A percentile compares a stretch with the other conserved stretches of the same genome.
Conservation (phyloP, 2,888 invertebrate species). For the Schrankia costaestrigalis region DNA sequence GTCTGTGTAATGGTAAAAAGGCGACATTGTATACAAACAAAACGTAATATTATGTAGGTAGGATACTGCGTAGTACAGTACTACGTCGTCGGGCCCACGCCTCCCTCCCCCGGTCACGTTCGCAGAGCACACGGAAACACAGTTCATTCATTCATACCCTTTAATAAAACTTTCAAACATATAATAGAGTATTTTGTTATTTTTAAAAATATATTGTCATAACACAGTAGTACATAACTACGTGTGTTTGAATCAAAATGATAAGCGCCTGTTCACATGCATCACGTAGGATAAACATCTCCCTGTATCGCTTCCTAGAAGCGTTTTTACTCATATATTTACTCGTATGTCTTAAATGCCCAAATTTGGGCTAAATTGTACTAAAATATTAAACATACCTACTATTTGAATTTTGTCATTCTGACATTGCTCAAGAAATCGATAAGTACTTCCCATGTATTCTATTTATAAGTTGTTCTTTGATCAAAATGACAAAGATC, state of each 20-base stretch:
- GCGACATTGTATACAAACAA: conserved; percentile 33
- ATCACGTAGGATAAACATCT: too few species aligned
- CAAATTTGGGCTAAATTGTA: too few species aligned
- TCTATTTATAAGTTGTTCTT: too few species aligned
- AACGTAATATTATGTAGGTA: conserved; percentile 12
- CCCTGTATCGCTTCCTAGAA: too few species aligned
- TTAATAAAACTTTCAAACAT: conserved; percentile 40
- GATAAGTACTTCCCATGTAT: too few species aligned
- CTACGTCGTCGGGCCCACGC: conserved; percentile 30
- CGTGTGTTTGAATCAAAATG: conserved; percentile 6
- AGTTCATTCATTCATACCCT: conserved; percentile 43
- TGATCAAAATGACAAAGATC: too few species aligned
- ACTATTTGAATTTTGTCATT: too few species aligned
- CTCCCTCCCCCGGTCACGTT: conserved; percentile 22
- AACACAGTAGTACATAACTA: conserved; percentile 11
- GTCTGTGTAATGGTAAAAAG: conserved; percentile 1
- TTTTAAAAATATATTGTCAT: conserved; percentile 16
- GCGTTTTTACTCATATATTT: too few species aligned
- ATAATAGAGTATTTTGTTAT: conserved; percentile 32
- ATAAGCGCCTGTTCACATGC: conserved; percentile 15
- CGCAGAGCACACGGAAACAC: conserved; percentile 34
- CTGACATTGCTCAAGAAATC: too few species aligned
- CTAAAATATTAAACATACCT: too few species aligned
- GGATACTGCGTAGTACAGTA: conserved; percentile 21
- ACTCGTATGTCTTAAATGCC: too few species aligned